Evolutionary conservation across 2,888 invertebrate species (phyloP).

Genomic region (Heliconius cydno): DNA sequence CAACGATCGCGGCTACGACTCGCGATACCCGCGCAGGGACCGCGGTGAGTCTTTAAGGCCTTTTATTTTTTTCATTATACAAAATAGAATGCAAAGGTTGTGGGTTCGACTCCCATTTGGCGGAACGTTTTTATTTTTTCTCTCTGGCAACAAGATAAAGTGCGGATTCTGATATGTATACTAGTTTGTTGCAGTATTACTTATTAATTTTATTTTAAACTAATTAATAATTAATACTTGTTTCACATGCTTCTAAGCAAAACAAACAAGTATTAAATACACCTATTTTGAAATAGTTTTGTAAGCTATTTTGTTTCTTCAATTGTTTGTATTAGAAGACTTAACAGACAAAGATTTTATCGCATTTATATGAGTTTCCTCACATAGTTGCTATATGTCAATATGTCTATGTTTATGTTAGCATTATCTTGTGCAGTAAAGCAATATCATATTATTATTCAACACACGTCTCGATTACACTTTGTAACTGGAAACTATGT

Average conservation of each 20-base stretch:
- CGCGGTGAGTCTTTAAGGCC: slow-evolving; percentile 66
- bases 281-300: too few species aligned
- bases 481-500: not conserved
- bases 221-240: too few species aligned
- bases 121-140: not conserved
- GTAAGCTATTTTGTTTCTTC: not conserved
- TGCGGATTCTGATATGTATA: not conserved
- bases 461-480: slow-evolving; percentile 14
- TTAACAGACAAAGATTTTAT: not conserved
- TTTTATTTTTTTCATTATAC: not conserved
- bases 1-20: slow-evolving; percentile 83
- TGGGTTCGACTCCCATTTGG: not conserved
- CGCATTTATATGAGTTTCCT: not conserved
- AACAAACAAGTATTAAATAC: too few species aligned
- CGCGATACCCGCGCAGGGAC: slow-evolving; percentile 81
- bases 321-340: not conserved
- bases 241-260: too few species aligned
- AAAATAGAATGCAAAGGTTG: not conserved
- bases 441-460: slow-evolving; percentile 21
- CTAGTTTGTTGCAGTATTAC: too few species aligned
- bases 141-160: not conserved
- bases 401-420: not conserved
- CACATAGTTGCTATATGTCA: not conserved
- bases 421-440: slow-evolving; percentile 7
- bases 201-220: too few species aligned